These are phyloP conservation scores for Drosophila setifemur DNA, from an alignment of 1,140 invertebrate genomes.

Conservation along the genomic window DNA sequence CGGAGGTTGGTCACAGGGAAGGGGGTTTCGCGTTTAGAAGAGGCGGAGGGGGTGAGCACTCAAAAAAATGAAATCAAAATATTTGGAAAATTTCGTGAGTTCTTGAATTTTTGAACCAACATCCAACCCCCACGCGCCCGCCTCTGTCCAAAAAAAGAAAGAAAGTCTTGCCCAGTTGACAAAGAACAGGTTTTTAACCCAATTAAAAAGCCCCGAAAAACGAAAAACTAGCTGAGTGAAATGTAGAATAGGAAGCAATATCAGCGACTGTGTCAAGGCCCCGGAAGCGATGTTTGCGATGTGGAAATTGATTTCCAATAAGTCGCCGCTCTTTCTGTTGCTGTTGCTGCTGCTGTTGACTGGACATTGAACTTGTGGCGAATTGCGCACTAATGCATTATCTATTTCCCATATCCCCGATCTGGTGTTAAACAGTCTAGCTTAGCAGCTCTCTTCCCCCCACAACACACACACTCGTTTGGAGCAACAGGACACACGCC, in stretches of 20 bases:
- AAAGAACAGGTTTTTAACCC: slow-evolving; percentile 80
- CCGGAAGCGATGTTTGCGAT: slow-evolving; percentile 12
- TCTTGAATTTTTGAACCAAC: no score
- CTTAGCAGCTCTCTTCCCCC: slow-evolving; percentile 63
- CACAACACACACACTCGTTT: slow-evolving; percentile 52
- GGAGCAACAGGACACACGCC: slow-evolving; percentile 51
- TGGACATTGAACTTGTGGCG: slow-evolving; percentile 64
- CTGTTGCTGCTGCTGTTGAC: slow-evolving; percentile 1
- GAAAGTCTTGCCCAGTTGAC: slow-evolving; percentile 72
- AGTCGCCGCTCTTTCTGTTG: slow-evolving; percentile 1
- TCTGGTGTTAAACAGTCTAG: slow-evolving; percentile 36
- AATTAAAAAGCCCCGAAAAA: slow-evolving; percentile 58
- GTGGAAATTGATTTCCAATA: slow-evolving; percentile 44
- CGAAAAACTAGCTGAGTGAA: no score
- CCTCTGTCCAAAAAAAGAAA: slow-evolving; percentile 37
- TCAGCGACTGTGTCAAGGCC: slow-evolving; percentile 65
- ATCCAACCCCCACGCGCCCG: not conserved
- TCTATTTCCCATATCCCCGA: slow-evolving; percentile 3
- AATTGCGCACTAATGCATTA: slow-evolving; percentile 42
- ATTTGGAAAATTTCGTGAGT: no score
- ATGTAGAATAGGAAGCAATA: not conserved
- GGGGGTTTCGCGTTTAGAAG: not conserved
- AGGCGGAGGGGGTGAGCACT: not conserved
- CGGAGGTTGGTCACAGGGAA: no score
- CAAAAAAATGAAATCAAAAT: no score